Base-by-base conservation (phyloP, 2,797 vertebrate genomes). In the Chloroceryle amazona region DNA sequence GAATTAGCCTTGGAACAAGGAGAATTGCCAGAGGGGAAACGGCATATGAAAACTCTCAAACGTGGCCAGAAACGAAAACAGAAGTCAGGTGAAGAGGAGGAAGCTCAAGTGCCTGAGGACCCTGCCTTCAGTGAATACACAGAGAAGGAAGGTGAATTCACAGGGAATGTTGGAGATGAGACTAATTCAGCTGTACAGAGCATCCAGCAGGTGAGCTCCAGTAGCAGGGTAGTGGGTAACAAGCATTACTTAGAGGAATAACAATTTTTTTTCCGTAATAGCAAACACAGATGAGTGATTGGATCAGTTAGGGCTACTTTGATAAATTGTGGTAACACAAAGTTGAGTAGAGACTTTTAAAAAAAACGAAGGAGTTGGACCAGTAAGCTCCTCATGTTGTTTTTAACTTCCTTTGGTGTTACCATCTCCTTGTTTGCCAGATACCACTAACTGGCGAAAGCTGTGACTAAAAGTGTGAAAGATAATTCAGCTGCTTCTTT, bases 161-260 rank as follows among this genome's bases (percentile, higher is more conserved):
- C 98, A 9, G 93, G 98, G 2, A 75, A 96, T 6, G 98, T 98
- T 7, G 99, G 99, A 3, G 99, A 99, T 11, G 98, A 98, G 86
- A 99, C 99, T 3, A 99, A 98, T 91, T 99, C 99, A 4, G 99
- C 99, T 2, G 99, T 99, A 85, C 99, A 99, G 98, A 99, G 99
- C 82, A 99, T 99, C 96, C 99, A 99, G 47, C 99, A 99, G 99
- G 99, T 99, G 71, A 61, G 96, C 52, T 35, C 46, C 33, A 76
- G 79, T 31, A 73, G 54, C 31, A 76, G 52, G 42, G 54, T 72
- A 57, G n/a, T 28, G 52, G 33, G 62, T 72, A 58, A 72, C 20
- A 67, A 51, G 35, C 41, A 31, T 55, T 85, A 17, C 41, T 71
- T 90, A 39, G 33, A 75, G 66, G 16, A 10, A 25, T 61, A 62